These are phyloP conservation scores for Eilema depressum DNA, from an alignment of 2,888 invertebrate genomes.

Conservation along the genomic window DNA sequence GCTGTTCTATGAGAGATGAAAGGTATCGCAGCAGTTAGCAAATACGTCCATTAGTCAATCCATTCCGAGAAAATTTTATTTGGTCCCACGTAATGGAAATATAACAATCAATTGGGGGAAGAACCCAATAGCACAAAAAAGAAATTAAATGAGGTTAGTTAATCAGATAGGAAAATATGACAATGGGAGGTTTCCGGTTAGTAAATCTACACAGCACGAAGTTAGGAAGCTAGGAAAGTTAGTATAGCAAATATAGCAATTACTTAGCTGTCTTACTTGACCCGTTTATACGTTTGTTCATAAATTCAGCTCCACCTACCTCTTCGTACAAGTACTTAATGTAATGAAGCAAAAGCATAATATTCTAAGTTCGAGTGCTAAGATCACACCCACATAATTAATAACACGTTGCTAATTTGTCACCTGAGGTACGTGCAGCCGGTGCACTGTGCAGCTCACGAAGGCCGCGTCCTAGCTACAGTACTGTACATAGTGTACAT, in stretches of 20 bases:
- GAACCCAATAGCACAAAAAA: too few species aligned
- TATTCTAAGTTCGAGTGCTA: background rate
- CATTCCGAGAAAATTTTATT: background rate
- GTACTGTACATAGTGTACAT: background rate
- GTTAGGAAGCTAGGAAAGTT: background rate
- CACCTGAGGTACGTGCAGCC: conserved; percentile 2
- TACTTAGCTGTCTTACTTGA: too few species aligned
- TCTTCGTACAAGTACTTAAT: background rate
- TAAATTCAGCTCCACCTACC: background rate
- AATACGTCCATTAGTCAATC: background rate
- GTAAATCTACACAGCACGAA: background rate
- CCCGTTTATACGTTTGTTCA: too few species aligned
- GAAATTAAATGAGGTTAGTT: too few species aligned
- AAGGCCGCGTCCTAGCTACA: conserved; percentile 14
- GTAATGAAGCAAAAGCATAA: background rate
- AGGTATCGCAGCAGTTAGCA: background rate
- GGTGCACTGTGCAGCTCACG: conserved; percentile 6
- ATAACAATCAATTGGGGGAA: background rate
- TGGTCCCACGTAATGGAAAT: background rate
- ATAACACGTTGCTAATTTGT: conserved; percentile 9
- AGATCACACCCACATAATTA: conserved; percentile 7
- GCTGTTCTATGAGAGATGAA: background rate
- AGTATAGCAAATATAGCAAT: too few species aligned
- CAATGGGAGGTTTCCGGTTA: too few species aligned
- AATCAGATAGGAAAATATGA: too few species aligned